These are phyloP conservation scores for Tetraneura akinire DNA, from an alignment of 1,140 invertebrate species.

Conservation along the genomic window DNA sequence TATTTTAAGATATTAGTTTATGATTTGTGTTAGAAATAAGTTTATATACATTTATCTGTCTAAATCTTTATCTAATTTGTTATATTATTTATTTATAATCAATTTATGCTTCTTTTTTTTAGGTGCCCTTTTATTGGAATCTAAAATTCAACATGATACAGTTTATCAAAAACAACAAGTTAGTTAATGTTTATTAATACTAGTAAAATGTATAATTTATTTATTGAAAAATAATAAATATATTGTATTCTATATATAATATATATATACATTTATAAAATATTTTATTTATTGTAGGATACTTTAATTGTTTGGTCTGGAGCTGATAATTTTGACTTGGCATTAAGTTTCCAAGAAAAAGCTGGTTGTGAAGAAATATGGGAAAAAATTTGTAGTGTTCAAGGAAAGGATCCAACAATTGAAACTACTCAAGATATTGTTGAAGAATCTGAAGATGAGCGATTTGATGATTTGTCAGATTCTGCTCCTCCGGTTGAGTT, in stretches of 20 bases:
- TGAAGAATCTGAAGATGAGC: conserved; percentile 96
- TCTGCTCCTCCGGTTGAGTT: conserved; percentile 87
- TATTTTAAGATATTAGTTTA: no score
- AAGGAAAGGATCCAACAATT: conserved; percentile 97
- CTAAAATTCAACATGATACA: conserved; percentile 95
- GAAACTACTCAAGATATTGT: conserved; percentile 97
- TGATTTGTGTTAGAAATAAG: no score
- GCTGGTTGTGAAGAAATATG: conserved; percentile 99
- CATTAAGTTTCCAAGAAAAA: conserved; percentile 99
- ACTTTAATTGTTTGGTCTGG: conserved; percentile 99
- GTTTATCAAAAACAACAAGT: conserved; percentile 98
- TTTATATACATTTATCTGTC: no score
- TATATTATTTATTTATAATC: no score
- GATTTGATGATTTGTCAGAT: conserved; percentile 94
- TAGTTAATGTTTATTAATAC: conserved; percentile 53
- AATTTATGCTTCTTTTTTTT: no score
- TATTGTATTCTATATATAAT: not conserved
- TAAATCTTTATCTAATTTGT: no score
- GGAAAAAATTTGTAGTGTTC: conserved; percentile 98
- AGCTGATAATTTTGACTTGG: conserved; percentile 97
- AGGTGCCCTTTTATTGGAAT: conserved; percentile 87
- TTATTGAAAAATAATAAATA: conserved; percentile 26
- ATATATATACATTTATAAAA: no score
- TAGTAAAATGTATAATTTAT: conserved; percentile 35
- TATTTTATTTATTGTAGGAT: conserved; percentile 76